Percentiles rank a stretch among this genome's conserved stretches.
phyloP scores from a whole-genome alignment of 2,888 invertebrate species.

The Acanthoscelides obtectus region DNA sequence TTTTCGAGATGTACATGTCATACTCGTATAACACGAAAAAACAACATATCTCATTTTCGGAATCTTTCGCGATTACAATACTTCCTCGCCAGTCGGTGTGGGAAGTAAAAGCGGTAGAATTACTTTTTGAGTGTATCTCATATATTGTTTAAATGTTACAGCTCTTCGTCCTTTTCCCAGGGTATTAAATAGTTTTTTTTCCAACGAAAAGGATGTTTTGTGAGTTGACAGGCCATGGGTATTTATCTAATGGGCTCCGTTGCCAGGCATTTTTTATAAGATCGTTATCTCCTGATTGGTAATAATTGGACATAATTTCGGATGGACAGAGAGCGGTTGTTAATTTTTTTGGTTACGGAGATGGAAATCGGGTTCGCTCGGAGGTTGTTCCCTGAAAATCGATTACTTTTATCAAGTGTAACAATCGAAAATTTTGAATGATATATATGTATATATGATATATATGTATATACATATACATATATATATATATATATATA shows the following conservation, averaged over 20 bases:
- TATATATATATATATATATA: no score
- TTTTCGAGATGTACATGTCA: no score
- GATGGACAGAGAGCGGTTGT: not conserved
- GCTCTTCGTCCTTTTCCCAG: not conserved
- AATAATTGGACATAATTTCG: not conserved
- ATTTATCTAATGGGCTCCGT: not conserved
- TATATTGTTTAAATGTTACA: conserved; percentile 22
- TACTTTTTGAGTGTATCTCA: not conserved
- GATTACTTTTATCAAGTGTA: not conserved
- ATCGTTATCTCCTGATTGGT: not conserved
- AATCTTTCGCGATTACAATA: no score
- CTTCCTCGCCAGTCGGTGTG: no score
- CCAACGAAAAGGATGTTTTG: not conserved
- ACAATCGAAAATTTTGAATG: not conserved
- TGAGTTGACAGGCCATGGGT: not conserved
- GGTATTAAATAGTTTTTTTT: not conserved
- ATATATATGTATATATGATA: no score
- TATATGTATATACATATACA: no score
- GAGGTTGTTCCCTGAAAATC: not conserved
- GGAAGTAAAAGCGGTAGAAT: not conserved
- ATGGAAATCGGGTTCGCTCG: not conserved
- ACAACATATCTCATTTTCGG: no score
- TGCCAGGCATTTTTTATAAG: not conserved
- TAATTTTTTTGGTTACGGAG: not conserved
- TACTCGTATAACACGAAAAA: no score